Percentiles rank a stretch among this genome's conserved stretches.
phyloP scores from a whole-genome alignment of 2,888 invertebrate genomes.

The Polietes domitor region DNA sequence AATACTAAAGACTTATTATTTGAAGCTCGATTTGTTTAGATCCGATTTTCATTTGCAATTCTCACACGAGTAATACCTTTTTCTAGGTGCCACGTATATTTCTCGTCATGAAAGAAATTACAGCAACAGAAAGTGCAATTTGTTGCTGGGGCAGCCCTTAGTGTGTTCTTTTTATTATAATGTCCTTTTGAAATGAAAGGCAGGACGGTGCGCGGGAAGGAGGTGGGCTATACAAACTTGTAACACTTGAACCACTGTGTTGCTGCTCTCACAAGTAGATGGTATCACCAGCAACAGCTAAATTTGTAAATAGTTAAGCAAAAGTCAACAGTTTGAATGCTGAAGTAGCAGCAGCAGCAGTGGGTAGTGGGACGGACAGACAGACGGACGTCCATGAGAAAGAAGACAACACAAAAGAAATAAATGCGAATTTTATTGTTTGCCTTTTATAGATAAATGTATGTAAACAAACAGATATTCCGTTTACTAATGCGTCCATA shows the following conservation, averaged over 20 bases:
- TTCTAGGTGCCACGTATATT: no score
- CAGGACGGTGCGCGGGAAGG: no score
- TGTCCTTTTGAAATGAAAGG: no score
- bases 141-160: no score
- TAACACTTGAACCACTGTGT: neutral
- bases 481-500: conserved; percentile 18
- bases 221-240: neutral
- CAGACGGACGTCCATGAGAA: conserved; percentile 13
- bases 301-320: conserved; percentile 1
- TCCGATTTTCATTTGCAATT: no score
- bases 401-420: conserved; percentile 17
- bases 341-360: conserved; percentile 3
- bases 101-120: no score
- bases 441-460: conserved; percentile 18
- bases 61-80: no score
- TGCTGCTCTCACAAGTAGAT: neutral
- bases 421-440: conserved; percentile 49
- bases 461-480: conserved; percentile 38
- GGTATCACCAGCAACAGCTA: conserved; percentile 6
- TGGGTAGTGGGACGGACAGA: neutral
- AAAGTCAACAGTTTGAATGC: conserved; percentile 43
- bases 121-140: no score
- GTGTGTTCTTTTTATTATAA: no score
- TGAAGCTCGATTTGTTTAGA: no score
- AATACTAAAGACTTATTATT: no score